Evolutionary conservation across 2,797 vertebrate species (phyloP), one percentile per base, ranked within the genome.

Genomic region (Craterocephalus amniculus): DNA sequence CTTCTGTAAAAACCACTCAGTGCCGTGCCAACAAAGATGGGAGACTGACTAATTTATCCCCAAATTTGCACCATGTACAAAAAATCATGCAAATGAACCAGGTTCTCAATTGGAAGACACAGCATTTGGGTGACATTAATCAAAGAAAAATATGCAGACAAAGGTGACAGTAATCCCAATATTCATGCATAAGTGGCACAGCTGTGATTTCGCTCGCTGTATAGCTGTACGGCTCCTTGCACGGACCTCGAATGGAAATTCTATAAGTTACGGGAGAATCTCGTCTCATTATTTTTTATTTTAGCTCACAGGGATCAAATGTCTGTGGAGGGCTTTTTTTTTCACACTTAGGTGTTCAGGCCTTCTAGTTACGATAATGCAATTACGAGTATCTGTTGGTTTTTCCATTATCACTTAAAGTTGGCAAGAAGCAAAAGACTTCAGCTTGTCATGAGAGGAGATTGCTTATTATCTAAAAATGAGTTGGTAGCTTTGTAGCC

Each of bases 21-120:
- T 88, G 88, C 92, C 89, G 84, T 83, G 91, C 89, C 88, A 91
- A 93, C 93, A 93, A 93, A 93, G 91, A 93, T 90, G 83, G 88
- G 86, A 93, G 87, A 87, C 86, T 77, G 84, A 86, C 92, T 94
- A 94, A 95, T 95, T 94, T 94, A 94, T 92, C 90, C 90, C 87
- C 81, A 94, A 93, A 93, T 93, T 94, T 94, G 90, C 90, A 93
- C 91, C 88, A 93, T 90, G 92, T 93, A 93, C 91, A 94, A 94
- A 94, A 95, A 95, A 95, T 95, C 95, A 95, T 95, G 94, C 95
- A 95, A 95, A 95, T 95, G 91, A 94, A 94, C 89, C 34, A 55
- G 81, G 83, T 88, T 88, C 91, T 92, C 90, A 85, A 94, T 93
- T 93, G 91, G 92, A 93, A 94, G 91, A 94, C 94, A 93, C 91